Percentiles rank a stretch among this genome's conserved stretches.
phyloP scores from a whole-genome alignment of 2,797 vertebrate genomes.

The Erethizon dorsatum region DNA sequence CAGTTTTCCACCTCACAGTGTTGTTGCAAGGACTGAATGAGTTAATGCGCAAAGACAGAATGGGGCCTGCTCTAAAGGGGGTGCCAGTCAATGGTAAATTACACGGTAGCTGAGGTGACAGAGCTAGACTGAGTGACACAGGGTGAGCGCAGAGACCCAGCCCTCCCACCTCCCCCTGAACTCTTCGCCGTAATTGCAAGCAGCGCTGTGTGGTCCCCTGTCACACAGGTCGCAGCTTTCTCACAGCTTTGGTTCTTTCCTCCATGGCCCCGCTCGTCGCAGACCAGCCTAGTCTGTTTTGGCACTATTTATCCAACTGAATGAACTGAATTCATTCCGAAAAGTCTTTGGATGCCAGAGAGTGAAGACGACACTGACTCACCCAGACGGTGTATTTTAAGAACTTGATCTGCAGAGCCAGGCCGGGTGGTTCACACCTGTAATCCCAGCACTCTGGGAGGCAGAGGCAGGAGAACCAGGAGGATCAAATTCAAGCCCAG shows the following conservation, averaged over 20 bases:
- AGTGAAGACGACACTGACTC: neutral
- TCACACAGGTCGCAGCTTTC: neutral
- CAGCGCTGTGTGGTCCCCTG: neutral
- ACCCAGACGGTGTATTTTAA: neutral
- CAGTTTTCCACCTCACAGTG: neutral
- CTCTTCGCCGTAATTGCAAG: accelerated
- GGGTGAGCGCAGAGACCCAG: neutral
- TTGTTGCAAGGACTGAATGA: neutral
- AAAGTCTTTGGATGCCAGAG: neutral
- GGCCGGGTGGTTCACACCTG: neutral
- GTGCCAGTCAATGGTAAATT: neutral
- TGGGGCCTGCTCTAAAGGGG: neutral
- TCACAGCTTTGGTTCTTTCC: accelerated
- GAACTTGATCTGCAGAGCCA: neutral
- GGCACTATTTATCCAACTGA: neutral
- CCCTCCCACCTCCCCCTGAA: neutral
- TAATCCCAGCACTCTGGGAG: neutral
- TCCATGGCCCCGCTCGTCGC: accelerated
- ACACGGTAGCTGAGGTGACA: accelerated
- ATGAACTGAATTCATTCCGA: neutral
- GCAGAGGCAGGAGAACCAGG: neutral
- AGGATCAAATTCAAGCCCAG: neutral
- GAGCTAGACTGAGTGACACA: neutral
- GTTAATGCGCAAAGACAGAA: neutral
- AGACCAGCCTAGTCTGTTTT: neutral